These are phyloP conservation scores for Drosophila melanica DNA, from an alignment of 1,140 invertebrate species.

Conservation along the genomic window DNA sequence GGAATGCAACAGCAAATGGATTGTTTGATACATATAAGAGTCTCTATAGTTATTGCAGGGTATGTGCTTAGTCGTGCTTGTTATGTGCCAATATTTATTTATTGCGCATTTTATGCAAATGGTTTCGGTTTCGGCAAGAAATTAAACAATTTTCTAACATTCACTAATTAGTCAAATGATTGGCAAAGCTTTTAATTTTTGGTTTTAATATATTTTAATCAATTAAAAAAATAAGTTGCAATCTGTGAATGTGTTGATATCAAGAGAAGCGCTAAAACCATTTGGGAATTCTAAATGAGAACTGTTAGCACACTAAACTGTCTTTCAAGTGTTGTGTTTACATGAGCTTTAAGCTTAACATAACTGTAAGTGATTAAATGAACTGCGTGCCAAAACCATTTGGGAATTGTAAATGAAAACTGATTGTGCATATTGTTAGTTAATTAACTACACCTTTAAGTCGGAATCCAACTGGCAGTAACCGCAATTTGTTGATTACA, in stretches of 20 bases:
- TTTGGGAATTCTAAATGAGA: constrained; percentile 17
- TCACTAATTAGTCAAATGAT: background rate
- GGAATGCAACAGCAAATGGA: constrained; percentile 30
- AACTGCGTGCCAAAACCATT: background rate
- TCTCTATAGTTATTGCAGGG: constrained; percentile 13
- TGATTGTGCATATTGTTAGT: background rate
- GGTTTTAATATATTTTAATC: background rate
- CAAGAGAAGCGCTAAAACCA: background rate
- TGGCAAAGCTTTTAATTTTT: background rate
- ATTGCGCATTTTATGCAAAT: constrained; percentile 27
- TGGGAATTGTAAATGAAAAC: constrained; percentile 13
- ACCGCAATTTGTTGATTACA: constrained; percentile 29
- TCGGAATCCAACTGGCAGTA: background rate
- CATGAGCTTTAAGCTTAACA: too few species aligned
- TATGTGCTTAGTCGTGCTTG: constrained; percentile 4
- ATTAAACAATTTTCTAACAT: constrained; percentile 8
- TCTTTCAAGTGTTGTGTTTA: too few species aligned
- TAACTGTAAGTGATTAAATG: too few species aligned
- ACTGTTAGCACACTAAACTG: background rate
- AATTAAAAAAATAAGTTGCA: background rate
- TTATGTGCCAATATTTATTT: too few species aligned
- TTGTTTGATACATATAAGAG: too few species aligned
- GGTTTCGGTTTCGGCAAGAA: background rate
- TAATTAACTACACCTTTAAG: background rate
- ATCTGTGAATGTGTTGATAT: background rate